Conservation (phyloP, 2,888 invertebrate genomes). For the Phortica okadai region DNA sequence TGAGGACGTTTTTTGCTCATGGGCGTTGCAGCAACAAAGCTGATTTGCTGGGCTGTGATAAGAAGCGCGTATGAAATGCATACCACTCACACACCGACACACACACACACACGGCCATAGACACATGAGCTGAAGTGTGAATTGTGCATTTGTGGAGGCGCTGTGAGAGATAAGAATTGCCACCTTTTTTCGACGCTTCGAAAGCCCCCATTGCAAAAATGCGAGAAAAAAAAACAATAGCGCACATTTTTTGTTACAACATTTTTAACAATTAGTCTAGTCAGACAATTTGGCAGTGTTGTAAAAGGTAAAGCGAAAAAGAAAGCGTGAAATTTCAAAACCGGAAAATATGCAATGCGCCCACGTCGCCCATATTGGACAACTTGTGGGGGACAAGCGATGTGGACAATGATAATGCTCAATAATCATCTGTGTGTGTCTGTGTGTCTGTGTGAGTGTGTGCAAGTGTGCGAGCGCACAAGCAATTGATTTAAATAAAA, state of each 20-base stretch:
- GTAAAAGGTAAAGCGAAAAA: neutral
- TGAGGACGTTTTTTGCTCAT: neutral
- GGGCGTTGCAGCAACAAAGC: neutral
- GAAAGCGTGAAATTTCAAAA: neutral
- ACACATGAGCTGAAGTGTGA: slow-evolving; percentile 63
- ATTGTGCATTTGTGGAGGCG: slow-evolving; percentile 64
- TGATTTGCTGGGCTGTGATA: neutral
- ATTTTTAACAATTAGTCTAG: slow-evolving; percentile 65
- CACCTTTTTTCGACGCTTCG: too few relatives aligned
- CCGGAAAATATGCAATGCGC: slow-evolving; percentile 29
- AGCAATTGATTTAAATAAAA: slow-evolving; percentile 66
- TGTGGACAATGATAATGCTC: neutral
- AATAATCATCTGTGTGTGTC: neutral
- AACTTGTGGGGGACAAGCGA: neutral
- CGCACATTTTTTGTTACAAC: neutral
- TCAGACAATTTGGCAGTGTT: slow-evolving; percentile 52
- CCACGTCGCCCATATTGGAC: slow-evolving; percentile 3
- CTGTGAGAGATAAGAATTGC: slow-evolving; percentile 32
- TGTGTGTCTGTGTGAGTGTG: neutral
- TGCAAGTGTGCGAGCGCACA: neutral
- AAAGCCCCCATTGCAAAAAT: slow-evolving; percentile 40
- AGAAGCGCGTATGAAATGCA: slow-evolving; percentile 55
- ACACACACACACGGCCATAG: neutral
- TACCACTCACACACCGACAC: slow-evolving; percentile 17
- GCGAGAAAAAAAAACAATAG: neutral